phyloP scores from a whole-genome alignment of 2,888 invertebrate genomes.

The Andricus quercusramuli region DNA sequence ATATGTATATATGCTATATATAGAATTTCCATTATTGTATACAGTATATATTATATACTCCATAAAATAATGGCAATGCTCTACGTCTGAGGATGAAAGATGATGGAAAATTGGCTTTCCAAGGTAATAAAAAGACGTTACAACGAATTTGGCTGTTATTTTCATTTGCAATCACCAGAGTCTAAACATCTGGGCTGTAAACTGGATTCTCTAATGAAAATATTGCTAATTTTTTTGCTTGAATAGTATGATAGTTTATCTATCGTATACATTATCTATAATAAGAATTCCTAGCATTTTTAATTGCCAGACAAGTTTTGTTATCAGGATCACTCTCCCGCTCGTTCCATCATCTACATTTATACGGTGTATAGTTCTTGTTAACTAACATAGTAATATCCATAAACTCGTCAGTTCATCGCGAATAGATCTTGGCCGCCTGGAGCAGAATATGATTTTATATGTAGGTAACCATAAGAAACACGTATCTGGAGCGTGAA shows the following conservation, averaged over 20 bases:
- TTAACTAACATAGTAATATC: conserved; percentile 6
- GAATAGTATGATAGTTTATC: no score
- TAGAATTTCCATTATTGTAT: no score
- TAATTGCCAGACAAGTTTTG: conserved; percentile 25
- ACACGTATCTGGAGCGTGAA: conserved; percentile 36
- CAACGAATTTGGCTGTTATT: no score
- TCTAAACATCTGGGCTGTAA: no score
- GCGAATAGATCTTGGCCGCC: not conserved
- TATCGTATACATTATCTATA: no score
- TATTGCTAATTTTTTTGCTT: no score
- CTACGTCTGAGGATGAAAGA: not conserved
- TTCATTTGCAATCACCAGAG: no score
- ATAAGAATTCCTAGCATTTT: not conserved
- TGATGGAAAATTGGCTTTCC: no score
- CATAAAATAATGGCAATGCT: not conserved
- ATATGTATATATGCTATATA: not conserved
- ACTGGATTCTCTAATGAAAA: no score
- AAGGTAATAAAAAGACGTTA: no score
- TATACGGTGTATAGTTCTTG: conserved; percentile 18
- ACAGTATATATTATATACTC: no score
- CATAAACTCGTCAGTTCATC: conserved; percentile 16
- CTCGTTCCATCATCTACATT: conserved; percentile 7
- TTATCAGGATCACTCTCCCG: conserved; percentile 37
- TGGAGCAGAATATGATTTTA: conserved; percentile 24
- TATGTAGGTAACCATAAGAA: conserved; percentile 22